phyloP scores from a whole-genome alignment of 2,888 invertebrate genomes.

The Caenorhabditis angaria region DNA sequence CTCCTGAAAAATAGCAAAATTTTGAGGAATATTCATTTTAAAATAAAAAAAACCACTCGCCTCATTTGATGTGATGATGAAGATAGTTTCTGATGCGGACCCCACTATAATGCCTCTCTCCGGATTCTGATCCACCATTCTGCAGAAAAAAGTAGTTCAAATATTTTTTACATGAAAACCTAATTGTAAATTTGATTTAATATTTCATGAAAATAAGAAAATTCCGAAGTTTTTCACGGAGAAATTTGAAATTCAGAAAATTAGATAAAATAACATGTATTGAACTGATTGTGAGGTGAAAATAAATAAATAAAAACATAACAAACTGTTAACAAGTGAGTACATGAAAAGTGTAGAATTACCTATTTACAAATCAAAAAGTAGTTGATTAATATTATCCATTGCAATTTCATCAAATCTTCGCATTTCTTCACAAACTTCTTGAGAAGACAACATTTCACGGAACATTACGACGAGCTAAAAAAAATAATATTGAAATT shows the following conservation, averaged over 20 bases:
- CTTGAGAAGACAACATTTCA: background rate
- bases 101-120: background rate
- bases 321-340: background rate
- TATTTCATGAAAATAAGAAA: too few species aligned
- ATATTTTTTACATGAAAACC: too few species aligned
- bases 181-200: too few species aligned
- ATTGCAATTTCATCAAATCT: background rate
- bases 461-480: constrained; percentile 1
- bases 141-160: background rate
- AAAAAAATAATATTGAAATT: background rate
- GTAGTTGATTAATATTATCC: background rate
- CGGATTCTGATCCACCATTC: background rate
- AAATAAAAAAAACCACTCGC: too few species aligned
- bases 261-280: too few species aligned
- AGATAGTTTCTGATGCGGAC: background rate
- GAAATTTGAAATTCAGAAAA: too few species aligned
- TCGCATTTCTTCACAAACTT: constrained; percentile 2
- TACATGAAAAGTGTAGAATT: background rate
- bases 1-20: background rate
- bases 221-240: too few species aligned
- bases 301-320: background rate
- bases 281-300: too few species aligned
- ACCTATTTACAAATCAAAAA: background rate
- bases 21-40: background rate
- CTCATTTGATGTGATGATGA: background rate